phyloP scores from a whole-genome alignment of 2,113 vertebrate species.

The Urocitellus parryii region DNA sequence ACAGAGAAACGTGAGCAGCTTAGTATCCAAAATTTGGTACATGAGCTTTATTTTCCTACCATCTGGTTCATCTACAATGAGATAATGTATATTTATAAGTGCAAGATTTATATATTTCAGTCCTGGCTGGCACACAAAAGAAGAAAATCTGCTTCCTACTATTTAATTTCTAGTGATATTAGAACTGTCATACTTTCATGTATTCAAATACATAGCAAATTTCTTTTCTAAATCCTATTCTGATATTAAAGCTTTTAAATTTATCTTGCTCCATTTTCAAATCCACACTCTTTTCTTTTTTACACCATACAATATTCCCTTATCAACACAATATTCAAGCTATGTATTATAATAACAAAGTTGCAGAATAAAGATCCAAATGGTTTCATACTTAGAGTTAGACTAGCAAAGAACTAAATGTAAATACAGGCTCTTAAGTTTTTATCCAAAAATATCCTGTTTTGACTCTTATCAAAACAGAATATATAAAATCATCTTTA shows the following conservation, averaged over 20 bases:
- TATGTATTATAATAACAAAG: constrained; percentile 29
- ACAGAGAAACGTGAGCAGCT: constrained; percentile 49
- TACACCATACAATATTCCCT: not conserved
- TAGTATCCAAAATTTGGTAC: constrained; percentile 68
- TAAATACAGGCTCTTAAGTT: constrained; percentile 21
- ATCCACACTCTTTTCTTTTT: constrained; percentile 25
- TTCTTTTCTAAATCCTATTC: constrained; percentile 63
- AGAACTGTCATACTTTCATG: constrained; percentile 71
- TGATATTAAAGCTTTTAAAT: constrained; percentile 71
- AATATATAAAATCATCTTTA: not conserved
- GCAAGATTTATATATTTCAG: constrained; percentile 83
- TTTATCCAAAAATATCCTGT: constrained; percentile 28
- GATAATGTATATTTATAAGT: constrained; percentile 85
- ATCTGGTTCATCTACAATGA: constrained; percentile 83
- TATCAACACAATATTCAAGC: not conserved
- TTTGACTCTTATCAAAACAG: constrained; percentile 12
- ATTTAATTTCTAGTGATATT: constrained; percentile 84
- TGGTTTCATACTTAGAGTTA: constrained; percentile 18
- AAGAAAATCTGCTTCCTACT: constrained; percentile 80
- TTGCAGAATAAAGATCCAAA: constrained; percentile 32
- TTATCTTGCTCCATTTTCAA: constrained; percentile 59
- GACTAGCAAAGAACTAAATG: constrained; percentile 47
- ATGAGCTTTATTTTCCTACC: constrained; percentile 74
- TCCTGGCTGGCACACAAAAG: constrained; percentile 81
- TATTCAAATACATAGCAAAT: constrained; percentile 69